phyloP scores from a whole-genome alignment of 2,888 invertebrate genomes.

The Eurois occulta region DNA sequence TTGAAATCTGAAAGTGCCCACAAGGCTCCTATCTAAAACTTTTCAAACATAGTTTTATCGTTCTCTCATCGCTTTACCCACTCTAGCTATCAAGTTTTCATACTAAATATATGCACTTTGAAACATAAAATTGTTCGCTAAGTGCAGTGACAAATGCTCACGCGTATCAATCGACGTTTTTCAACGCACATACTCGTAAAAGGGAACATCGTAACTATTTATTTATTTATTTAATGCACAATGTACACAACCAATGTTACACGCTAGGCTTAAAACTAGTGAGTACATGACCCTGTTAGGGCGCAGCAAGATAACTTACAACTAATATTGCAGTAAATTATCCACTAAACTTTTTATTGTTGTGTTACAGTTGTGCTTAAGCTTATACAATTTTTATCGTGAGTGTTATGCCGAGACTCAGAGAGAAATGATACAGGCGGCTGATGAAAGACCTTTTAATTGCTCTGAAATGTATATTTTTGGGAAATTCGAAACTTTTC shows the following conservation, averaged over 20 bases:
- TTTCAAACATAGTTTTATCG: background rate
- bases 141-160: background rate
- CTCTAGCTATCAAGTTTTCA: background rate
- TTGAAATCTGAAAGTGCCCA: background rate
- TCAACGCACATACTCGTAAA: too few relatives aligned
- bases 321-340: too few relatives aligned
- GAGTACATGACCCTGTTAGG: too few relatives aligned
- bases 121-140: background rate
- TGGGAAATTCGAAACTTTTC: slow-evolving; percentile 96
- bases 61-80: background rate
- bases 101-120: background rate
- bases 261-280: too few relatives aligned
- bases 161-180: background rate
- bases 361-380: slow-evolving; percentile 78
- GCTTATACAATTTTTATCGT: slow-evolving; percentile 85
- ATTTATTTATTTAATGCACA: too few relatives aligned
- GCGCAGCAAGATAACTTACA: too few relatives aligned
- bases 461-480: slow-evolving; percentile 97
- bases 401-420: slow-evolving; percentile 91
- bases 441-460: slow-evolving; percentile 94
- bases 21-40: background rate
- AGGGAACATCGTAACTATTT: too few relatives aligned
- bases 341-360: background rate
- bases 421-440: slow-evolving; percentile 92
- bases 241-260: too few relatives aligned